Evolutionary conservation across 2,888 invertebrate genomes (phyloP).

Genomic region (Danaus chrysippus): DNA sequence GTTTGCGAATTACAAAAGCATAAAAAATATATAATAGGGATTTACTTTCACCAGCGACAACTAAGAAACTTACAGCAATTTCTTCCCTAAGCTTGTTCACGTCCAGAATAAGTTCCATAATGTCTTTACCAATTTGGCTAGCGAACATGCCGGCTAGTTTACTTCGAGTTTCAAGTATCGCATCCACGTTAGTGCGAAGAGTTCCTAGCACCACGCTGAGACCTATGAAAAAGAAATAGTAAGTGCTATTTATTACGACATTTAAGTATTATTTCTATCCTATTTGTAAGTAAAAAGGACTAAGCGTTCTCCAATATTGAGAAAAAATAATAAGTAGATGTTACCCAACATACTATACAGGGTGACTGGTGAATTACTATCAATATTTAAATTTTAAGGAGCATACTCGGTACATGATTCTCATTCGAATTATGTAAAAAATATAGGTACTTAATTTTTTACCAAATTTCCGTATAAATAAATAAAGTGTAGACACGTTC

Average conservation of each 20-base stretch:
- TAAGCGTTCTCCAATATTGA: neutral
- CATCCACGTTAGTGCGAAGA: conserved; percentile 84
- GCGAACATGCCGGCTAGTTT: conserved; percentile 85
- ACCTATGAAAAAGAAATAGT: conserved; percentile 47
- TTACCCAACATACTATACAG: too few species aligned
- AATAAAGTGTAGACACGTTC: too few species aligned
- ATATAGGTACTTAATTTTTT: too few species aligned
- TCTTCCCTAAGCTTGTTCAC: conserved; percentile 86
- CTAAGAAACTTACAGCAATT: conserved; percentile 76
- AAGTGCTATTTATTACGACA: neutral
- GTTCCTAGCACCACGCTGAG: conserved; percentile 81
- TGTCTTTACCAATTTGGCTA: conserved; percentile 87
- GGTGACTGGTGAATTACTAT: too few species aligned
- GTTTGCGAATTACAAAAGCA: neutral
- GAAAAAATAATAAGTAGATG: too few species aligned
- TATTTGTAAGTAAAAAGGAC: neutral
- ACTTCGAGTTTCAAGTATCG: conserved; percentile 82
- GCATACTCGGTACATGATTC: too few species aligned
- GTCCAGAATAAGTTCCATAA: conserved; percentile 84
- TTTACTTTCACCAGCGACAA: neutral
- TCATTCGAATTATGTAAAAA: too few species aligned
- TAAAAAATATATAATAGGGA: neutral
- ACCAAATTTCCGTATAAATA: too few species aligned
- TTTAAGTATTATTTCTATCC: neutral
- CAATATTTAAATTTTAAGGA: too few species aligned